Evolutionary conservation across 2,113 vertebrate genomes (phyloP).

Genomic region (Prietella phreatophila): DNA sequence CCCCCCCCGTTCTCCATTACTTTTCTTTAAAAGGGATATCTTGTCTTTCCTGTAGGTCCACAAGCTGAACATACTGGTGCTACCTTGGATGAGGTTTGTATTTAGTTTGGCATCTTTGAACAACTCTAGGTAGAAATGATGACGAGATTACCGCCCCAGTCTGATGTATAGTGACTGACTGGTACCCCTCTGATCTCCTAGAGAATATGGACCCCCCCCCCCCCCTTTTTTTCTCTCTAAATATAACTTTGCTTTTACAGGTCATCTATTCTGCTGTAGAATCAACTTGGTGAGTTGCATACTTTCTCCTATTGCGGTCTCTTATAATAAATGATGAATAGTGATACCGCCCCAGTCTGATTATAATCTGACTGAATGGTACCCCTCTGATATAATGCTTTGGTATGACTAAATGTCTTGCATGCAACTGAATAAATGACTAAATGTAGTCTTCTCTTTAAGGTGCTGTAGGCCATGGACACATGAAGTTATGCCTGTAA

Average conservation of each 20-base stretch:
- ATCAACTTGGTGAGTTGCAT: neutral
- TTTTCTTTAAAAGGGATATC: neutral
- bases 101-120: neutral
- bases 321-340: constrained; percentile 6
- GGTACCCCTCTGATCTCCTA: constrained; percentile 50
- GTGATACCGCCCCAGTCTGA: constrained; percentile 33
- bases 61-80: neutral
- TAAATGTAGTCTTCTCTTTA: neutral
- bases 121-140: constrained; percentile 48
- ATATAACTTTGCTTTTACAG: neutral
- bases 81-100: neutral
- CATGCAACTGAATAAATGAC: neutral
- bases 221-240: neutral
- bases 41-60: neutral
- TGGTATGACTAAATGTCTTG: neutral
- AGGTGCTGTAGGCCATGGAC: constrained; percentile 5
- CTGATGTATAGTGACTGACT: constrained; percentile 62
- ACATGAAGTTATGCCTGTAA: neutral
- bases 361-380: constrained; percentile 33
- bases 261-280: neutral
- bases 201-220: neutral
- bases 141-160: constrained; percentile 69
- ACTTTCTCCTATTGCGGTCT: neutral
- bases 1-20: neutral
- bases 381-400: constrained; percentile 54